Base-by-base conservation (phyloP, 23 tunicate species). In the Botrylloides violaceus region DNA sequence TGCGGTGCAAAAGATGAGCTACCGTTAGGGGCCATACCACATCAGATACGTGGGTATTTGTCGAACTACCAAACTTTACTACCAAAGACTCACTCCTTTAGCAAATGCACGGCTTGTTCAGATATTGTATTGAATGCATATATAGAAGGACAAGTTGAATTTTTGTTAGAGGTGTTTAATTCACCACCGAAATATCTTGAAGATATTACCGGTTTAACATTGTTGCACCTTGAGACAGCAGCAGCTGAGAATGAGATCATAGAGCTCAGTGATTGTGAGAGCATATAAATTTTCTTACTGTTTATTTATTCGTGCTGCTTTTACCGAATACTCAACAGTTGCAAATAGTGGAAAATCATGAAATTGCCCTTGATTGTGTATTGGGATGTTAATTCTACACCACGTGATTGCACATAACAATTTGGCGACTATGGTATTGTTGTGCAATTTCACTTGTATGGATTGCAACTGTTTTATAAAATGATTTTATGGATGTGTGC, bases 31-130 rank as follows among this genome's bases (percentile, higher is more conserved):
- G 70, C 61, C 20, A 94, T 87, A 6, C 95, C 91, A 3, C 99
- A 95, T 72, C 99, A 95, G 75, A 87, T 95, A 22, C 75, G 99
- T 29, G 96, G 99, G 2, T 87, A 86, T 75, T 32, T 95, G 36
- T 81, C 86, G 22, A 74, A 83, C 59, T 77, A 73, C 34, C 78
- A 95, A 38, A 73, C 75, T 2, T 59, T 95, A 12, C 84, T 81
- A 30, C 99, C 99, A 23, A 82, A 95, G 4, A 87, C 99, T 18
- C 36, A 82, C 39, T 76, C 91, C 9, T 87, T 82, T 50, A 72
- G 85, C 53, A 83, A 87, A 71, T 95, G 99, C 64, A 95, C 99
- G 4, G 99, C 81, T 35, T 95, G 99, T 53, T 95, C 99, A 7
- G 53, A 78, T 3, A n/a, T 31, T 49, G 86, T 95, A 25, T 25